These are phyloP conservation scores for Argopecten irradians DNA, from an alignment of 1,140 invertebrate genomes.

Conservation along the genomic window DNA sequence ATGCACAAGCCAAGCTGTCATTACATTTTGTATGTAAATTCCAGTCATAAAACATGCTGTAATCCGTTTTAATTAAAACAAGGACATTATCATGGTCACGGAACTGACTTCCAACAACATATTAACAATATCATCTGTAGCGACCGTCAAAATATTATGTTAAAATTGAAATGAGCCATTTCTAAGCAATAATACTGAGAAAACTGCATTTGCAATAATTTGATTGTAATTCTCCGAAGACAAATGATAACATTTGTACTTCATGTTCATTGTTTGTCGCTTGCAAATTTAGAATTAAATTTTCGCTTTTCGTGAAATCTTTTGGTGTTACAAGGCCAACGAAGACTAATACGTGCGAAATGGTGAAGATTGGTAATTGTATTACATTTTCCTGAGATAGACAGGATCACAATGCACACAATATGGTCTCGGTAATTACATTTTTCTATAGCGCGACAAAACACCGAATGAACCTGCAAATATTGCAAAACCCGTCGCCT, in stretches of 20 bases:
- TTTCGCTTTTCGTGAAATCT: background rate
- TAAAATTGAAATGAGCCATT: background rate
- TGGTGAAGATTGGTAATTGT: background rate
- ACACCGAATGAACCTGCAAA: too few relatives aligned
- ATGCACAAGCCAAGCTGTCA: too few relatives aligned
- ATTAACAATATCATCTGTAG: background rate
- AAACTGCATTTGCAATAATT: background rate
- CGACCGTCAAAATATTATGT: background rate
- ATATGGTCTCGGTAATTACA: background rate
- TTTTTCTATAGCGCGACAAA: too few relatives aligned
- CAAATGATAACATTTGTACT: background rate
- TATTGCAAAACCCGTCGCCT: too few relatives aligned
- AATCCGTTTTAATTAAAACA: too few relatives aligned
- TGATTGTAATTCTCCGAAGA: background rate
- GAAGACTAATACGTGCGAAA: background rate
- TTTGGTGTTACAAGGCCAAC: background rate
- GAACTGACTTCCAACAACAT: too few relatives aligned
- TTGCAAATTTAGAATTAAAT: background rate
- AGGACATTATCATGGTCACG: too few relatives aligned
- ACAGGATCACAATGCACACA: background rate
- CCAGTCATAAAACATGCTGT: too few relatives aligned
- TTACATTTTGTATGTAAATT: too few relatives aligned
- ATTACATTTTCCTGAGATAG: background rate
- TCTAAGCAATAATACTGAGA: background rate
- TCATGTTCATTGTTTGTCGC: background rate